Conservation (phyloP, 2,113 vertebrate genomes). For the Callaeas wilsoni region DNA sequence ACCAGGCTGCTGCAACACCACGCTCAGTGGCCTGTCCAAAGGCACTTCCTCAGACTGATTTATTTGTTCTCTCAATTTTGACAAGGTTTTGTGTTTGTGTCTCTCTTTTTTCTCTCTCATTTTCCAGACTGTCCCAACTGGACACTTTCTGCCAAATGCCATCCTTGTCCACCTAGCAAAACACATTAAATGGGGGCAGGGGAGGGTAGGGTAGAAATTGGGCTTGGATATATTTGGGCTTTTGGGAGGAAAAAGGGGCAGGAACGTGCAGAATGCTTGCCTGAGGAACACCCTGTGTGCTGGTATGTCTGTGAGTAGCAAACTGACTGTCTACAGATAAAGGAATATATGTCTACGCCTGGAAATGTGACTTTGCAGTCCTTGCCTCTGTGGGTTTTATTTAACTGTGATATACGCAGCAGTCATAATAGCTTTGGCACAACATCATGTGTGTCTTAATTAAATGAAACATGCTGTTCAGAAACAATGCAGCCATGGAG, state of each 20-base stretch:
- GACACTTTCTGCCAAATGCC: neutral
- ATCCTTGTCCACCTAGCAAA: neutral
- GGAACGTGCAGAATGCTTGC: neutral
- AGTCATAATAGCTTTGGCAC: neutral
- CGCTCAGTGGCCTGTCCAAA: slow-evolving; percentile 35
- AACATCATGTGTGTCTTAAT: neutral
- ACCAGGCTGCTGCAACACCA: slow-evolving; percentile 17
- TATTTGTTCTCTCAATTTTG: slow-evolving; percentile 54
- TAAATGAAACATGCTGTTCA: neutral
- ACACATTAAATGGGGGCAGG: neutral
- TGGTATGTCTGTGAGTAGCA: neutral
- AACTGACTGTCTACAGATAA: neutral
- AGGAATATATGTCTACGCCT: neutral
- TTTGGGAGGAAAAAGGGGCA: neutral
- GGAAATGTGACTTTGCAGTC: neutral
- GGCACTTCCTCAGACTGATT: slow-evolving; percentile 51
- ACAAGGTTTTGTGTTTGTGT: neutral
- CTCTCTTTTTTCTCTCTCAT: neutral
- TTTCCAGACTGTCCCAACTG: neutral
- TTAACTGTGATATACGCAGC: neutral
- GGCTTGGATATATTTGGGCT: neutral
- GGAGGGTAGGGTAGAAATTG: neutral
- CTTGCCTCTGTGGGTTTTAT: neutral
- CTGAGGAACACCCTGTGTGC: neutral
- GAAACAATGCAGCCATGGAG: neutral